Percentiles rank a stretch among this genome's conserved stretches.
phyloP scores from a whole-genome alignment of 2,888 invertebrate genomes.

The Chrysina gloriosa region DNA sequence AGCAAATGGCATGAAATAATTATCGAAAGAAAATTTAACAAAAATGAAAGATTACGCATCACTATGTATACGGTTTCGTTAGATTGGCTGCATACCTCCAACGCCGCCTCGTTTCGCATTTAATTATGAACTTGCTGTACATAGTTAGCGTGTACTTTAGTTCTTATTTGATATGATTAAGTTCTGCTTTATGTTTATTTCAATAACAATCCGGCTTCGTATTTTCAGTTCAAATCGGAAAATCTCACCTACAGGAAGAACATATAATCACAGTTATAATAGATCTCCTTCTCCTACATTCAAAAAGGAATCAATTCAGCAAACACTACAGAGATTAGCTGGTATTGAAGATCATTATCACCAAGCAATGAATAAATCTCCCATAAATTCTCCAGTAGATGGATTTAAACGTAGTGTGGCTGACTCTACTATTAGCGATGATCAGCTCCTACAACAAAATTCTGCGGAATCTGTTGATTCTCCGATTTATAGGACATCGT shows the following conservation, averaged over 20 bases:
- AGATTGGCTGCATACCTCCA: too few species aligned
- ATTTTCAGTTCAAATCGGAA: slow-evolving; percentile 12
- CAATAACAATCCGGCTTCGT: too few species aligned
- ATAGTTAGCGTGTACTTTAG: too few species aligned
- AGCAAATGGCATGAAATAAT: too few species aligned
- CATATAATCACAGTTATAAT: slow-evolving; percentile 30
- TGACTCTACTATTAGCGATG: slow-evolving; percentile 69
- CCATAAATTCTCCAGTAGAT: slow-evolving; percentile 60
- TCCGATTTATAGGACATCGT: slow-evolving; percentile 41
- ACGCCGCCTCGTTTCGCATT: too few species aligned
- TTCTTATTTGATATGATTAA: too few species aligned
- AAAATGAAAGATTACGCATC: too few species aligned
- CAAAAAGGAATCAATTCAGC: slow-evolving; percentile 41
- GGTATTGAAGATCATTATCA: slow-evolving; percentile 46
- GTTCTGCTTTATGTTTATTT: too few species aligned
- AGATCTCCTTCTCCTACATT: slow-evolving; percentile 33
- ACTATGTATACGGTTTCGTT: too few species aligned
- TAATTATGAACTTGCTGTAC: too few species aligned
- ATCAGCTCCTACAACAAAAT: slow-evolving; percentile 60
- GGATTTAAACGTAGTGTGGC: slow-evolving; percentile 65
- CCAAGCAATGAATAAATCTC: slow-evolving; percentile 46
- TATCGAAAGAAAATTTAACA: too few species aligned
- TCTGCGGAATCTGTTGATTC: slow-evolving; percentile 53
- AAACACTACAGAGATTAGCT: slow-evolving; percentile 47
- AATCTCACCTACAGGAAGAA: slow-evolving; percentile 16